Base-by-base conservation (phyloP, 1,140 invertebrate genomes). In the Eriocheir sinensis region DNA sequence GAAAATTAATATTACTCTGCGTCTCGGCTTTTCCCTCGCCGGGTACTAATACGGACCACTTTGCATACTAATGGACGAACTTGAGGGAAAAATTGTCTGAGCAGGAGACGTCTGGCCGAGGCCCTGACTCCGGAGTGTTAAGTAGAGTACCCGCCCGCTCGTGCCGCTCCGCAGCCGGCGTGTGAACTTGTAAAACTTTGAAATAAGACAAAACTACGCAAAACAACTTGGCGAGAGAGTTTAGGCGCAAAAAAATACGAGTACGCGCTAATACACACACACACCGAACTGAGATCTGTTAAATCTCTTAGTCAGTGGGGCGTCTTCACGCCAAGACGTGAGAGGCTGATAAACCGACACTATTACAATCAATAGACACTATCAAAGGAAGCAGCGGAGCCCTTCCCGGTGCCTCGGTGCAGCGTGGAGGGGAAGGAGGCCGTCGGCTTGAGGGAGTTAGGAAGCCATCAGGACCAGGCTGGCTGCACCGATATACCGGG, bases 11-110 rank as follows among this genome's bases (percentile, higher is more conserved):
- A 72, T 72, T 72, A 72, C 60, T 72, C 60, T n/a, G 60, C 60
- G 60, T 21, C 60, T 72, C 60, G 60, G 60, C 60, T 72, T 72
- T 72, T 72, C 60, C 60, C 60, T n/a, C 60, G 3, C 60, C 4
- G 60, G 60, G 60, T 72, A 72, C 60, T 72, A 72, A 72, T 72
- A 72, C n/a, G 60, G 60, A 72, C 60, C 60, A 72, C 60, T 72
- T 72, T 72, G 60, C 60, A 72, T 72, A 72, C 60, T 72, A 72
- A 72, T 72, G 60, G 60, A 4, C 21, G 60, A 72, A 72, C 60
- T 72, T 72, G 21, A 21, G 60, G 60, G 60, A 21, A 72, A 72
- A 72, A 72, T n/a, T 72, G 60, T n/a, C 60, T 2, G 60, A 17
- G 21, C n/a, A 72, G 60, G 21, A 72, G 60, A 72, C 60, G 60